These are phyloP conservation scores for Ceratina calcarata DNA, from an alignment of 1,140 invertebrate genomes.

Conservation along the genomic window DNA sequence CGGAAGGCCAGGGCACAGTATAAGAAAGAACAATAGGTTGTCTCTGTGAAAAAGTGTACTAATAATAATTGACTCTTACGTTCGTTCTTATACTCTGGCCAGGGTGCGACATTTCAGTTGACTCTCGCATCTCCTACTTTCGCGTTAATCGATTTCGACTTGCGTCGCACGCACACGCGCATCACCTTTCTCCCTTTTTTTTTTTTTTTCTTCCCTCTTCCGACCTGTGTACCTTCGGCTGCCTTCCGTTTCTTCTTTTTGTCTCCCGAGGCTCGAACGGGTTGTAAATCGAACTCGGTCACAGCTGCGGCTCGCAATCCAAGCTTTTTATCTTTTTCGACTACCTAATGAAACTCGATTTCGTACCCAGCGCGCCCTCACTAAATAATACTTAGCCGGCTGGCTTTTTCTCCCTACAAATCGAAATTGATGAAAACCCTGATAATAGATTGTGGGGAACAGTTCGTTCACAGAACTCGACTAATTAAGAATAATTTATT, in stretches of 20 bases:
- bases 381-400: constrained; percentile 8
- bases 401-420: not conserved
- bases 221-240: not conserved
- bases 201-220: too few species aligned
- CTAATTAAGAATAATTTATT: too few species aligned
- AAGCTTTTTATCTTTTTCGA: constrained; percentile 25
- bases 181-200: not conserved
- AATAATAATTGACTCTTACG: too few species aligned
- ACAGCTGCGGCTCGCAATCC: constrained; percentile 38
- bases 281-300: constrained; percentile 31
- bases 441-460: constrained; percentile 5
- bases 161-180: constrained; percentile 31
- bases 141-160: constrained; percentile 56
- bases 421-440: not conserved
- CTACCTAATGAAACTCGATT: constrained; percentile 30
- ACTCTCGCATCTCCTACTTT: constrained; percentile 59
- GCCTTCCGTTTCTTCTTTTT: not conserved
- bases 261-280: not conserved
- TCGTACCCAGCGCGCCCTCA: not conserved
- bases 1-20: too few species aligned
- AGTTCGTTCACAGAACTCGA: not conserved
- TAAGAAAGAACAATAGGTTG: too few species aligned
- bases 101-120: constrained; percentile 44
- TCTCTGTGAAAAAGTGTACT: too few species aligned
- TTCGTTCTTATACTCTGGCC: constrained; percentile 6